phyloP scores from a whole-genome alignment of 2,797 vertebrate genomes.

The Setipinna tenuifilis region DNA sequence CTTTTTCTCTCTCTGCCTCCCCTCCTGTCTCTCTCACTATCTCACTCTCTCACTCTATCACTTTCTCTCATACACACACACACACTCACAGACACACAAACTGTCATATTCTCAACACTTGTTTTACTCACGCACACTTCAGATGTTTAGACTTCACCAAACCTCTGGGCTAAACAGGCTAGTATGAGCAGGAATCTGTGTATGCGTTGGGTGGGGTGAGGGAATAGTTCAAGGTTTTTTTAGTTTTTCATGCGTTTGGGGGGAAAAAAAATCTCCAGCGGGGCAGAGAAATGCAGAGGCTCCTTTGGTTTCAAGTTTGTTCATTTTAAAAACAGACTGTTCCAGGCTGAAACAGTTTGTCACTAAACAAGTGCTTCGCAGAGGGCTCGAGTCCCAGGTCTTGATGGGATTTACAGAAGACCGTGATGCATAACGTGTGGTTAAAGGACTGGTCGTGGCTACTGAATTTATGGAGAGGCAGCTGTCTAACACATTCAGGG shows the following conservation, averaged over 20 bases:
- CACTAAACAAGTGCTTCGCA: not conserved
- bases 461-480: conserved; percentile 10
- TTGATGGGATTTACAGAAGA: not conserved
- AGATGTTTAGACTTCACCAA: conserved; percentile 35
- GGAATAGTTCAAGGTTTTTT: not conserved
- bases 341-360: not conserved
- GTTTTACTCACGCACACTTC: not conserved
- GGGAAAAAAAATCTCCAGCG: not conserved
- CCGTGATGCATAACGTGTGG: not conserved
- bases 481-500: not conserved
- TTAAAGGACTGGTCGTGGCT: not conserved
- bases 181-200: conserved; percentile 37
- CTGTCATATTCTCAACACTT: not conserved
- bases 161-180: conserved; percentile 11
- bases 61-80: not conserved
- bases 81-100: conserved; percentile 12
- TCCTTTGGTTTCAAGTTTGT: not conserved
- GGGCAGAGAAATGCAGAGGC: not conserved
- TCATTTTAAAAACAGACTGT: not conserved
- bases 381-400: not conserved
- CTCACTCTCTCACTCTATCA: not conserved
- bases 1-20: not conserved
- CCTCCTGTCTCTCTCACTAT: not conserved
- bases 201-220: not conserved
- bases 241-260: not conserved